phyloP scores from a whole-genome alignment of 2,797 vertebrate genomes.

The Halcyon chelicuti region DNA sequence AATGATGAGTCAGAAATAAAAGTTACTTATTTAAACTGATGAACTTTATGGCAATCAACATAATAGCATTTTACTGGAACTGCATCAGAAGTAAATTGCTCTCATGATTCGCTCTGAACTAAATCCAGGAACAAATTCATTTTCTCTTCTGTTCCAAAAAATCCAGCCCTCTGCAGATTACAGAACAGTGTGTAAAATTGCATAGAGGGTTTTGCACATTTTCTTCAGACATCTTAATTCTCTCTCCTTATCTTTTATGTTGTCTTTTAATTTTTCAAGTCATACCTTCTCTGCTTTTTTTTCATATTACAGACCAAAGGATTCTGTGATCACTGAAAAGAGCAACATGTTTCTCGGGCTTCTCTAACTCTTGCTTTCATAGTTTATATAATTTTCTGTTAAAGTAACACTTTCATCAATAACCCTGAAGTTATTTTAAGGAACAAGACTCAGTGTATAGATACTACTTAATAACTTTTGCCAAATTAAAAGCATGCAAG shows the following conservation, averaged over 20 bases:
- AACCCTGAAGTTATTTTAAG: background rate
- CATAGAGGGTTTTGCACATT: background rate
- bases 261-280: background rate
- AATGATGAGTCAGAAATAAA: conserved; percentile 29
- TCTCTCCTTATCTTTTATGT: background rate
- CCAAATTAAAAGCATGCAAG: background rate
- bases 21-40: conserved; percentile 31
- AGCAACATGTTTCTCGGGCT: background rate
- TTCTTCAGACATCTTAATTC: background rate
- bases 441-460: background rate
- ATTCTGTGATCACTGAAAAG: background rate
- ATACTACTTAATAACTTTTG: background rate
- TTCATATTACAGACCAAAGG: background rate
- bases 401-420: background rate
- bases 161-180: background rate
- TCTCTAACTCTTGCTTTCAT: background rate
- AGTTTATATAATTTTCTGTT: background rate
- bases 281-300: background rate
- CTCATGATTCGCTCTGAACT: conserved; percentile 21
- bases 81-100: conserved; percentile 40
- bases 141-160: conserved; percentile 35
- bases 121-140: conserved; percentile 35
- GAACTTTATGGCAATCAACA: conserved; percentile 26
- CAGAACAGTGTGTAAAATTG: background rate
- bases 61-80: conserved; percentile 49